phyloP scores from a whole-genome alignment of 2,888 invertebrate genomes.

The Periphyllus acericola region DNA sequence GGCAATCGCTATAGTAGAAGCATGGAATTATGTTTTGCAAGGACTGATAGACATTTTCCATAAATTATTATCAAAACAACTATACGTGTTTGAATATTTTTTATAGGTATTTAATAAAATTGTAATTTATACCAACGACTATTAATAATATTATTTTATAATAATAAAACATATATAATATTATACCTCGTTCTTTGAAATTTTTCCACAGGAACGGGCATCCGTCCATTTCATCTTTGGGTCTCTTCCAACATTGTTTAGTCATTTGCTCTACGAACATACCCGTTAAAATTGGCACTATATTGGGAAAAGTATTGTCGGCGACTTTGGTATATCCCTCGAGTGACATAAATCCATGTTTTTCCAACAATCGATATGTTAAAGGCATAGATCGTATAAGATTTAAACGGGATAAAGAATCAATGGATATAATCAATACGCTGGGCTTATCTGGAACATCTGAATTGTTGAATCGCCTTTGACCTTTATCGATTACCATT shows the following conservation, averaged over 20 bases:
- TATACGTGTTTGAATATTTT: background rate
- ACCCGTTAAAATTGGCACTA: conserved; percentile 85
- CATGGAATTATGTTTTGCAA: no score
- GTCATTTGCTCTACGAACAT: conserved; percentile 67
- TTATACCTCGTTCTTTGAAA: conserved; percentile 69
- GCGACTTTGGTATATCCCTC: conserved; percentile 83
- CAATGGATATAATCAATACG: conserved; percentile 84
- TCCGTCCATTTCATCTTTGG: conserved; percentile 72
- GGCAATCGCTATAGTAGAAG: no score
- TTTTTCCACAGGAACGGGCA: conserved; percentile 82
- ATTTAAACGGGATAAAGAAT: conserved; percentile 84
- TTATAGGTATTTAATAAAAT: background rate
- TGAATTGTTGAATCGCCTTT: conserved; percentile 63
- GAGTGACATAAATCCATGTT: conserved; percentile 77
- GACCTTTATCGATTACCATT: conserved; percentile 69
- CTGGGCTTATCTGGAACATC: conserved; percentile 67
- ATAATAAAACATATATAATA: background rate
- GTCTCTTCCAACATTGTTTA: conserved; percentile 63
- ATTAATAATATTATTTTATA: background rate
- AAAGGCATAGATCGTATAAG: conserved; percentile 80
- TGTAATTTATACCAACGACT: background rate
- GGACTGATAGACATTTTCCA: no score
- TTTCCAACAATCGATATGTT: conserved; percentile 75
- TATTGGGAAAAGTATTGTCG: conserved; percentile 91
- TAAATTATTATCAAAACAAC: background rate